These are phyloP conservation scores for Chorisops tibialis DNA, from an alignment of 2,888 invertebrate genomes.

Conservation along the genomic window DNA sequence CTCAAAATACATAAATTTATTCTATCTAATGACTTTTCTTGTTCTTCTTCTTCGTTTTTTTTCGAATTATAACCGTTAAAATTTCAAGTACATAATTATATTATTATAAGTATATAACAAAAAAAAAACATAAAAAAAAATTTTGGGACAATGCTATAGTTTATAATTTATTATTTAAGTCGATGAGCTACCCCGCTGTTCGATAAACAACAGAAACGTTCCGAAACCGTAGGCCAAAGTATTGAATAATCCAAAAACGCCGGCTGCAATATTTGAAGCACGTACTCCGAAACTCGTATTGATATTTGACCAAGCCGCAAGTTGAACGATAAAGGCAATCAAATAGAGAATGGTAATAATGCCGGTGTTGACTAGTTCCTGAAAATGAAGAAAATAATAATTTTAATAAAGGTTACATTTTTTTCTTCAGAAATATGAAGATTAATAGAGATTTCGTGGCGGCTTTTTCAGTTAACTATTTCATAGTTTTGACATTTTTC, in stretches of 20 bases:
- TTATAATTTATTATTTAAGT: not conserved
- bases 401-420: not conserved
- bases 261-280: constrained; percentile 69
- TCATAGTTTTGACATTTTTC: too few species aligned
- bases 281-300: constrained; percentile 39
- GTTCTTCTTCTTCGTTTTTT: too few species aligned
- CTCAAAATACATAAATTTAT: too few species aligned
- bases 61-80: too few species aligned
- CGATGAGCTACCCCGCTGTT: constrained; percentile 60
- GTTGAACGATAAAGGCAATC: constrained; percentile 76
- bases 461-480: too few species aligned
- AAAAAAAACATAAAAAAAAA: too few species aligned
- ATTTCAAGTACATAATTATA: too few species aligned
- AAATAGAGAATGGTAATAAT: constrained; percentile 68
- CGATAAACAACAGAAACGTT: constrained; percentile 69
- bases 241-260: constrained; percentile 82
- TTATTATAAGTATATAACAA: too few species aligned
- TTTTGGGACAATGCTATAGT: too few species aligned
- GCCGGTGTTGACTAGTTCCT: constrained; percentile 79
- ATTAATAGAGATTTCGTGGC: too few species aligned
- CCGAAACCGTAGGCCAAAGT: constrained; percentile 74
- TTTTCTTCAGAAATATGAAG: not conserved
- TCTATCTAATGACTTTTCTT: too few species aligned
- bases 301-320: constrained; percentile 59
- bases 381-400: constrained; percentile 46